Evolutionary conservation across 2,113 vertebrate genomes (phyloP).

Genomic region (Toxotes jaculatrix): DNA sequence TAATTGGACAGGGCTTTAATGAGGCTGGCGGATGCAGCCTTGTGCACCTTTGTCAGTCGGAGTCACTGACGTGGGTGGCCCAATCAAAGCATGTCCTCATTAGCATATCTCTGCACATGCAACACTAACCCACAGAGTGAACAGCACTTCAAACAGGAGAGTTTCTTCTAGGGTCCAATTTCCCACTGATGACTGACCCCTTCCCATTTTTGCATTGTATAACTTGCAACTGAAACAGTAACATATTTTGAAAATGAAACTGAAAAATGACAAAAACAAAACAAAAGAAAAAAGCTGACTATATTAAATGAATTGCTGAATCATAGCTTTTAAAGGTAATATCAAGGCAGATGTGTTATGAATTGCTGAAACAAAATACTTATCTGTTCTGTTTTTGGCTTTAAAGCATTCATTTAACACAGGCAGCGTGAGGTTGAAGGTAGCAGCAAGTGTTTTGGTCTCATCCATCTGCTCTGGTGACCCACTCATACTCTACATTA

Average conservation of each 20-base stretch:
- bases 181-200: conserved; percentile 31
- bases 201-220: conserved; percentile 26
- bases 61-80: conserved; percentile 76
- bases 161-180: conserved; percentile 49
- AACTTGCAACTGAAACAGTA: conserved; percentile 27
- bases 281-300: not conserved
- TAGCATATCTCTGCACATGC: conserved; percentile 75
- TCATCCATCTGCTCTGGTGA: conserved; percentile 23
- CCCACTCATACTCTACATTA: conserved; percentile 1
- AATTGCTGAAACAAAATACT: not conserved
- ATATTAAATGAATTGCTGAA: not conserved
- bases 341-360: conserved; percentile 22
- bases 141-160: conserved; percentile 51
- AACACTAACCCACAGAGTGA: conserved; percentile 56
- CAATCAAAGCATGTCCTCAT: conserved; percentile 78
- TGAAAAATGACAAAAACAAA: too few species aligned
- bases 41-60: conserved; percentile 79
- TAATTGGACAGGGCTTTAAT: conserved; percentile 84
- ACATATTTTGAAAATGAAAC: too few species aligned
- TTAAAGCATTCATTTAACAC: not conserved
- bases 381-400: not conserved
- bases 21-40: conserved; percentile 81
- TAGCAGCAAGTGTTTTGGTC: conserved; percentile 10
- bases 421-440: conserved; percentile 24
- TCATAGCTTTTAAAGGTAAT: conserved; percentile 11